phyloP scores from a whole-genome alignment of 2,113 vertebrate species.

The Microtus pennsylvanicus region DNA sequence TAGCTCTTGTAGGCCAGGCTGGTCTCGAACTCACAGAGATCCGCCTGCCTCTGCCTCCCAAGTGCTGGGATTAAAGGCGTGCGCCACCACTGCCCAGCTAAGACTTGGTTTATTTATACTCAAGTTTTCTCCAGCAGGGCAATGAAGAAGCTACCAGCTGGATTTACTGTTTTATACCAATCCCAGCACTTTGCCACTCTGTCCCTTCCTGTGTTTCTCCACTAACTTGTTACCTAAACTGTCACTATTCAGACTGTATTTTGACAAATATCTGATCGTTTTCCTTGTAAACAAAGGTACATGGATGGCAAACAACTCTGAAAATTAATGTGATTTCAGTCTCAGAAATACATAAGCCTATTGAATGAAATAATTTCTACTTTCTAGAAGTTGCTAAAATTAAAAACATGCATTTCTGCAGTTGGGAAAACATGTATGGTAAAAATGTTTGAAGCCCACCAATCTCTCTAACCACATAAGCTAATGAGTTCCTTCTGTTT shows the following conservation, averaged over 20 bases:
- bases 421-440: slow-evolving; percentile 88
- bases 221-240: slow-evolving; percentile 59
- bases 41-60: no score
- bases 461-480: slow-evolving; percentile 91
- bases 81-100: no score
- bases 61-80: no score
- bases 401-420: slow-evolving; percentile 89
- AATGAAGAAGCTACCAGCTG: slow-evolving; percentile 31
- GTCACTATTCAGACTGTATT: slow-evolving; percentile 38
- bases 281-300: slow-evolving; percentile 78
- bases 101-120: not conserved
- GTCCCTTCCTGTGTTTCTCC: slow-evolving; percentile 40
- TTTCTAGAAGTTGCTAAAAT: slow-evolving; percentile 88
- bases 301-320: slow-evolving; percentile 82
- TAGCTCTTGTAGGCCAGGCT: no score
- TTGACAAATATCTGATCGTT: slow-evolving; percentile 66
- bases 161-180: slow-evolving; percentile 9
- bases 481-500: slow-evolving; percentile 93
- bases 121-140: not conserved
- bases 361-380: slow-evolving; percentile 86
- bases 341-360: slow-evolving; percentile 83
- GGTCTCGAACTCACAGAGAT: no score
- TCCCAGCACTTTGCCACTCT: slow-evolving; percentile 10
- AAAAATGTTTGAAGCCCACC: slow-evolving; percentile 92
- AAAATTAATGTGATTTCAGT: slow-evolving; percentile 84